A percentile compares a stretch with the other conserved stretches of the same genome.
Conservation (phyloP, 2,113 vertebrate genomes). For the human (Homo sapiens) region GRCh38 chr12:99126001-99126500, state of each 20-base stretch:
- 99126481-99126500: slow-evolving; percentile 2
- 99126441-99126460: slow-evolving; percentile 5
- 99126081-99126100: slow-evolving; percentile 34
- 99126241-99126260: neutral
- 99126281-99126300: neutral
- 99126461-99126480: neutral
- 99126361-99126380: neutral
- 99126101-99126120: neutral
- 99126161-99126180: neutral
- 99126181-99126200: neutral
- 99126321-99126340: neutral
- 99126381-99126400: neutral
- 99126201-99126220: neutral
- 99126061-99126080: neutral
- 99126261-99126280: neutral
- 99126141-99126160: neutral
- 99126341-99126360: neutral
- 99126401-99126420: slow-evolving; percentile 16
- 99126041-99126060: neutral
- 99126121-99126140: neutral
- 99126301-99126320: neutral
- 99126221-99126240: neutral
- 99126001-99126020: neutral
- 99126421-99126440: slow-evolving; percentile 18
- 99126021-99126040: neutral